Base-by-base conservation (phyloP, 2,113 vertebrate species). In the Uropsilus gracilis region DNA sequence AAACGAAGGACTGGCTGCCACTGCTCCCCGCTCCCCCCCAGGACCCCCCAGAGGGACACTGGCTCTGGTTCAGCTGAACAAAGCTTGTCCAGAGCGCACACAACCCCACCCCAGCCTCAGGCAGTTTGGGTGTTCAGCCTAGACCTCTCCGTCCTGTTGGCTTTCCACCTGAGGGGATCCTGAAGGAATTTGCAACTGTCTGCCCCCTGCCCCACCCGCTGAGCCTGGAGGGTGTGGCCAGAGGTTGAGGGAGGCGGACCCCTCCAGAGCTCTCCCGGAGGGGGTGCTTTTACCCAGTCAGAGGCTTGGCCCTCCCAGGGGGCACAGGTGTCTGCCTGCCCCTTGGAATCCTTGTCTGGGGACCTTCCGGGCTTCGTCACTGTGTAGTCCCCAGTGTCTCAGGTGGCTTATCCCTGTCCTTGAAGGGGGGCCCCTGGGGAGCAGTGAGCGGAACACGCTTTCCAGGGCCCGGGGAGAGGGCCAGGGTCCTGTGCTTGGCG, bases 11-110 rank as follows among this genome's bases (percentile, higher is more conserved):
- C 55, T 46, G 42, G 11, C 32, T 71, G 10, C 46, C 12, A 34
- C 1, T 1, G 6, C 6, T 17, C 37, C 6, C 16, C 37, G 7
- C 7, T 2, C 2, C 14, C 46, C 30, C 5, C 0, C 17, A 75
- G 61, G 63, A 50, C 64, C 63, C 50, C n/a, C 44, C 16, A 0
- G n/a, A 12, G 59, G n/a, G 34, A 39, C 59, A 3, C 8, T 42
- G 37, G 4, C 53, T 44, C 48, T 63, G 24, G 34, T 80, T 37
- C 42, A 11, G 8, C 44, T 73, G 91, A 18, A n/a, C 6, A 46
- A 7, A 28, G 20, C 24, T 7, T 3, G 8, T 28, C 11, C 22
- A 34, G 50, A 46, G 8, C 48, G 39, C 48, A 83, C 59, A 24
- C 59, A 44, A 44, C 30, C 30, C 61, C 5, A 14, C 28, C n/a